phyloP scores from a whole-genome alignment of 2,888 invertebrate genomes.

The Apodemia duryi region DNA sequence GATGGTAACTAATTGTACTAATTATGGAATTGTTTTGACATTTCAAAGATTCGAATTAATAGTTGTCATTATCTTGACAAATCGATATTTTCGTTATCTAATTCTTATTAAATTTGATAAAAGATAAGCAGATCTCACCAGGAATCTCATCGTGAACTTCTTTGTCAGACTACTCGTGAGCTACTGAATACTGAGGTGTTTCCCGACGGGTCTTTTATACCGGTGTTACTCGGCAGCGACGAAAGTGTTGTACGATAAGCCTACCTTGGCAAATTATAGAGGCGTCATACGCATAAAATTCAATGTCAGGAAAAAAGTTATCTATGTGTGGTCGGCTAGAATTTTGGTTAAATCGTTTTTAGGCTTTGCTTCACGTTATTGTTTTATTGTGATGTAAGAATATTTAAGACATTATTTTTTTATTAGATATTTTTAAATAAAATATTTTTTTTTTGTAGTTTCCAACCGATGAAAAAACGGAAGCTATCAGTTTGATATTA shows the following conservation, averaged over 20 bases:
- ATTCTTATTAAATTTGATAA: constrained; percentile 26
- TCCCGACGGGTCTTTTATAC: constrained; percentile 5
- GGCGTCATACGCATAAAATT: constrained; percentile 11
- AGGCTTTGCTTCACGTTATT: not conserved
- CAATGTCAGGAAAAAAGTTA: constrained; percentile 5
- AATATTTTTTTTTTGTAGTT: too few species aligned
- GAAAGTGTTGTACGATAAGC: constrained; percentile 11
- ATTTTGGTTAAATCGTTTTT: not conserved
- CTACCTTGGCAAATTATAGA: constrained; percentile 3
- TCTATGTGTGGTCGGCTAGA: not conserved
- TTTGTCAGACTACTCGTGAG: constrained; percentile 70
- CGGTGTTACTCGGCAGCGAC: not conserved
- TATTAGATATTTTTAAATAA: not conserved
- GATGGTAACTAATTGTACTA: too few species aligned
- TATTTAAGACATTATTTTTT: not conserved
- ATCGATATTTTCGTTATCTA: too few species aligned
- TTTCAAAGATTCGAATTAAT: too few species aligned
- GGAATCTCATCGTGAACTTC: constrained; percentile 78
- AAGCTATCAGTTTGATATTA: too few species aligned
- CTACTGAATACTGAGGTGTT: constrained; percentile 62
- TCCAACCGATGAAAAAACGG: too few species aligned
- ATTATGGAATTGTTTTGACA: too few species aligned
- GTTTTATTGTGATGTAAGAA: not conserved
- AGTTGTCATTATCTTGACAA: too few species aligned
- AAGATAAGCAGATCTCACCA: constrained; percentile 49